Evolutionary conservation across 1,140 invertebrate genomes (phyloP).

Genomic region (Drosophila bipectinata): DNA sequence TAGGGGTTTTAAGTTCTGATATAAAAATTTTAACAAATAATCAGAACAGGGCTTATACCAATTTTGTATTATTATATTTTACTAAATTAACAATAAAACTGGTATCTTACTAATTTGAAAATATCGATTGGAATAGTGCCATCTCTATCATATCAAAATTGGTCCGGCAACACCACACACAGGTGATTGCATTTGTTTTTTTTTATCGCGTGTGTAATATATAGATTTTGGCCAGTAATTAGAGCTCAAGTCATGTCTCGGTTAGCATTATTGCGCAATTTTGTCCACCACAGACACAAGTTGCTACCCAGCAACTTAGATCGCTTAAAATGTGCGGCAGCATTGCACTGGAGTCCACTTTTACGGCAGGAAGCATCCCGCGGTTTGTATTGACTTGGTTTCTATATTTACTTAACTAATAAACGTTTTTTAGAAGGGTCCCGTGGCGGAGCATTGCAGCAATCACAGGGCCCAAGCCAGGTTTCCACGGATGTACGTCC

Average conservation of each 20-base stretch:
- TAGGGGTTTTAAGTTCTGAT: no score
- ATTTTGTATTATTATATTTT: no score
- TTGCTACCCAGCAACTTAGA: slow-evolving; percentile 19
- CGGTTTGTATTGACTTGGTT: slow-evolving; percentile 30
- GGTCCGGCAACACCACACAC: not conserved
- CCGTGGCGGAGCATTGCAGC: slow-evolving; percentile 41
- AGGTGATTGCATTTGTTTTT: slow-evolving; percentile 51
- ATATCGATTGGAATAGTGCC: not conserved
- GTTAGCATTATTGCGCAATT: slow-evolving; percentile 59
- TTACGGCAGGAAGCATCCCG: slow-evolving; percentile 36
- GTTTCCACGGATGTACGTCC: slow-evolving; percentile 87
- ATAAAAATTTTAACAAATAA: no score
- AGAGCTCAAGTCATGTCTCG: slow-evolving; percentile 45
- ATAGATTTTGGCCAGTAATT: slow-evolving; percentile 28
- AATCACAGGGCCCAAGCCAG: slow-evolving; percentile 39
- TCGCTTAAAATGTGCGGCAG: slow-evolving; percentile 44
- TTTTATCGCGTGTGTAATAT: slow-evolving; percentile 30
- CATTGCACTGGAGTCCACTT: slow-evolving; percentile 35
- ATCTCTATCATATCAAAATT: not conserved
- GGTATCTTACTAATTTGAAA: not conserved
- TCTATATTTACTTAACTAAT: not conserved
- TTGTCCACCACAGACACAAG: slow-evolving; percentile 45
- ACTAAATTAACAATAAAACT: no score
- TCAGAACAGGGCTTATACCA: no score
- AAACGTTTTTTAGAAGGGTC: slow-evolving; percentile 10